Evolutionary conservation across 2,888 invertebrate genomes (phyloP), one percentile per base, ranked within the genome.

Genomic region (Papilio gigon): DNA sequence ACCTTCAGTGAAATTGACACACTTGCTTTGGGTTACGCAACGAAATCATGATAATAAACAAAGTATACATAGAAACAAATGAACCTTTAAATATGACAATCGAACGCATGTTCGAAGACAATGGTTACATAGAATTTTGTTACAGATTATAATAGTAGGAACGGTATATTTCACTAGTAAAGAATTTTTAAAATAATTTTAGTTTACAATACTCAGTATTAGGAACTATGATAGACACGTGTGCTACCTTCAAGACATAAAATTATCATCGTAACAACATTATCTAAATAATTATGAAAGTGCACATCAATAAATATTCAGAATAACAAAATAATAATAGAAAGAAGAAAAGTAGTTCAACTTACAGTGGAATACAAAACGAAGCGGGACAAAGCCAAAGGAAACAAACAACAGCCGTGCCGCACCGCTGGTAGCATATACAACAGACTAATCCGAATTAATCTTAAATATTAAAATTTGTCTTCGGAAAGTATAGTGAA

Each of bases 401-500:
- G 78, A 83, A 90, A 90, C 81, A 86, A 87, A 87, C 84, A 90
- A 92, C 90, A 85, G 86, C 90, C 90, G 89, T 86, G 88, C 86
- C 89, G 87, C 90, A 84, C 83, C 85, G 86, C 85, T 84, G 83
- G 87, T 83, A 87, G 89, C 90, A 83, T 86, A 86, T 83, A 89
- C 90, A 90, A 91, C 91, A 91, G 91, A 90, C 89, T 88, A 86
- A 86, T 89, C 90, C 92, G 91, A 91, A 90, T 90, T 78, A 91
- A 90, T 90, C 90, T 92, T 92, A 92, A 90, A 91, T 90, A 90
- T 90, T 91, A 91, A 90, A 91, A 91, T 90, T 90, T 90, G 91
- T 91, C 87, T 92, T 91, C 90, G 91, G 92, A 90, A 91, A 92
- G 90, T 90, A 91, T 89, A 90, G 89, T 90, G 90, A 92, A 91